Evolutionary conservation across 2,113 vertebrate species (phyloP).

Genomic region (Tursiops truncatus): DNA sequence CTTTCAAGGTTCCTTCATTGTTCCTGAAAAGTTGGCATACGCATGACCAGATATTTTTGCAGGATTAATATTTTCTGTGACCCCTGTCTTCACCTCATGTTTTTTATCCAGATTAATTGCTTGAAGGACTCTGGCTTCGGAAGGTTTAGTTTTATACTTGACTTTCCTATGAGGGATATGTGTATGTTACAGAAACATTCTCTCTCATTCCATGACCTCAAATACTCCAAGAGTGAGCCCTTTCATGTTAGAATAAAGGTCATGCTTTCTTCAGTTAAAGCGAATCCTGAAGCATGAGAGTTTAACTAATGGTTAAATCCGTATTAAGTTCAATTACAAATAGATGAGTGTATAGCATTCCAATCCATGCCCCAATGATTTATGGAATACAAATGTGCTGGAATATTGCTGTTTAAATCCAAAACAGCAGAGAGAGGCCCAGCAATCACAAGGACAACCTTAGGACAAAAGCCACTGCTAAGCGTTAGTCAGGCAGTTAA

Average conservation of each 20-base stretch:
- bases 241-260: conserved; percentile 45
- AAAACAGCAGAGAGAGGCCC: neutral
- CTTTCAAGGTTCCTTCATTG: neutral
- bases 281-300: neutral
- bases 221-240: neutral
- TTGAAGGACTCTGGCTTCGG: neutral
- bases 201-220: neutral
- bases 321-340: conserved; percentile 67
- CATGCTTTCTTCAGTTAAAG: conserved; percentile 30
- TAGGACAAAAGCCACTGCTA: conserved; percentile 48
- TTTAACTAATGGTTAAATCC: conserved; percentile 55
- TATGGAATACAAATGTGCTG: conserved; percentile 19
- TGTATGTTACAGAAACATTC: neutral
- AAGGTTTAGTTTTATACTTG: neutral
- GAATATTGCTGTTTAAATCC: conserved; percentile 35
- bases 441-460: conserved; percentile 47
- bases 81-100: neutral
- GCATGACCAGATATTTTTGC: neutral
- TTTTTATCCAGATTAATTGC: neutral
- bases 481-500: conserved; percentile 60
- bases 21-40: neutral
- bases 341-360: conserved; percentile 56
- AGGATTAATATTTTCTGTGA: neutral
- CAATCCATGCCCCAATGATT: conserved; percentile 46
- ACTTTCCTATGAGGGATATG: neutral